Base-by-base conservation (phyloP, 2,888 invertebrate species). In the Euzetes globulus region DNA sequence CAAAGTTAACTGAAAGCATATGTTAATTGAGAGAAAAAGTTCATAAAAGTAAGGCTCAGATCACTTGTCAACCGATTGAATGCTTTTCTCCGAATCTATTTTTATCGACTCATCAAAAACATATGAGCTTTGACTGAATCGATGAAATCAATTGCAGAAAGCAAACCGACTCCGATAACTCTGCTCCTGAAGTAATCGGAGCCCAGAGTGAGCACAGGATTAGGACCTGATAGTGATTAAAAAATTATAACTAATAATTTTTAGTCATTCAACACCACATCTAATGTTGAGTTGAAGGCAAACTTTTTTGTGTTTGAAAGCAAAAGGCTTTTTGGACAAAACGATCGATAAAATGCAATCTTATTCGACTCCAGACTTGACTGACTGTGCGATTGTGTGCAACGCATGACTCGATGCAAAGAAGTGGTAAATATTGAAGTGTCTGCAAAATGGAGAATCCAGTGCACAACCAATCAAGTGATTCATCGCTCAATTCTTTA, bases 281-380 rank as follows among this genome's bases (percentile, higher is more conserved):
- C 41, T 11, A 63, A 41, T 65, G 65, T 41, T 65, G 41, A 65
- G 65, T 41, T 33, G 41, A 70, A 70, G 22, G 47, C 70, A 70
- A 70, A 70, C 70, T 70, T 70, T 70, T 25, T 17, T 58, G 58
- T 41, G 4, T 27, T 15, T n/a, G 22, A 70, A 19, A 68, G 68
- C 22, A 68, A 68, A 68, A 22, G 45, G 47, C 70, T 45, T 70
- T 70, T 70, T 27, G 41, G 47, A 27, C 41, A 25, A 33, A 65
- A 37, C n/a, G 47, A 70, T 70, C 70, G 70, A 70, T 70, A 70
- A 70, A 70, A 19, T 25, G 70, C 45, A 70, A 70, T 70, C 70
- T 70, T 70, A 70, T 19, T 50, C 50, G 50, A 50, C 50, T 50
- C 50, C 2, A 41, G 41, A 50, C 50, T 50, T 19, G 50, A 50